Base-by-base conservation (phyloP, 2,797 vertebrate genomes). In the Eidolon dupreanum region DNA sequence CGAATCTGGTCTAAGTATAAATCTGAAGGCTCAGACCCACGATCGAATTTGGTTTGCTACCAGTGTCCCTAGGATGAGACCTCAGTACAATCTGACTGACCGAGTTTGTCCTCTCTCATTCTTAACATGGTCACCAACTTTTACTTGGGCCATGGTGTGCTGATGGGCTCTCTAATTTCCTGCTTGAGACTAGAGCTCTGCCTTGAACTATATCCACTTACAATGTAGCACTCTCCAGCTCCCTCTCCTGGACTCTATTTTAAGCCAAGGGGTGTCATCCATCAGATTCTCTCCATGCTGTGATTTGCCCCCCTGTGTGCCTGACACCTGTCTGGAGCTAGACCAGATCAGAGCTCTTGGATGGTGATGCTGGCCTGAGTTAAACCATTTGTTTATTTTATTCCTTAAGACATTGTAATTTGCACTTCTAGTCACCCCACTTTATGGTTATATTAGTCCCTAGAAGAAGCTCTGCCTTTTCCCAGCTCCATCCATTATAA, bases 71-170 rank as follows among this genome's bases (percentile, higher is more conserved):
- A 33, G 6, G 13, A 20, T 11, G 71, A 43, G 20, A 10, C 36
- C 33, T 66, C 1, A 22, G 53, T 9, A 36, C 1, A 43, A 2
- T 15, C 51, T 41, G 12, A 24, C 65, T 61, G 41, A 51, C 16
- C 5, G 41, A 31, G 15, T 17, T 78, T 31, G 16, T 65, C 92
- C 20, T 20, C 1, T 19, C 12, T 63, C 10, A 38, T 19, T 6
- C 8, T 24, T 36, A 36, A 15, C 31, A 57, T 0, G 0, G 5
- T 24, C 38, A 10, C 6, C 8, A 12, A 10, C 0, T 36, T 9
- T 26, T 38, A 1, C 12, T 49, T 61, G 43, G n/a, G 15, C 28
- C 8, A 33, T 66, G 85, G 28, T 38, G 70, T 55, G 36, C 22
- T 63, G 36, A 53, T 22, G 6, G 24, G 15, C 8, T 57, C 4